Evolutionary conservation across 2,888 invertebrate species (phyloP), one percentile per base, ranked within the genome.

Genomic region (Synanthedon tipuliformis): DNA sequence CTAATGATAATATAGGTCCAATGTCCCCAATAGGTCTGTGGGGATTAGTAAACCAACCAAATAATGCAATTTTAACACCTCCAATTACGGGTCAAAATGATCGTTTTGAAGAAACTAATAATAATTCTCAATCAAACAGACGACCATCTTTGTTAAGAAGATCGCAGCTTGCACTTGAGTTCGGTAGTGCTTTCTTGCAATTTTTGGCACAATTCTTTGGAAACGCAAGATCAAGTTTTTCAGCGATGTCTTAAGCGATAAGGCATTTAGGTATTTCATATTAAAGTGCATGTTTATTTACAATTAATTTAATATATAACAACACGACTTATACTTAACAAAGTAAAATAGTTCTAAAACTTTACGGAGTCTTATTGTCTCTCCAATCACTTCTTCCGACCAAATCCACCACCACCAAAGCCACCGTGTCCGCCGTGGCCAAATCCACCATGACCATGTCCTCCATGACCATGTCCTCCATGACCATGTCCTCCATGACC

Each of bases 171-270:
- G 78, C 75, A 15, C 58, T 79, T 48, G 73, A 76, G 54, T 75
- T 75, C 40, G 79, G 82, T n/a, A 78, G 78, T 13, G 67, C 79
- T 48, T 66, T 85, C 50, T 61, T 82, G 27, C 72, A 78, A 56
- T 62, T 79, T 12, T 56, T 85, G 58, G 69, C 77, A 10, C 73
- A 78, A 54, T 69, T 83, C 53, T 64, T 83, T 50, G 70, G 65
- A 50, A 75, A 71, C 48, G 75, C 75, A 27, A 67, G 59, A 41
- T 50, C 54, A 11, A 68, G 65, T 52, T 65, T 78, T n/a, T n/a
- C 45, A 45, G 8, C 45, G 7, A 7, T 45, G 51, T 65, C 78
- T n/a, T n/a, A n/a, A 45, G 7, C 45, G 3, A 7, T 45, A 15
- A 45, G 45, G 45, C 13, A 45, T 5, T 45, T 15, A 45, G 45